Base-by-base conservation (phyloP, 2,113 vertebrate species). In the Macquaria australasica region DNA sequence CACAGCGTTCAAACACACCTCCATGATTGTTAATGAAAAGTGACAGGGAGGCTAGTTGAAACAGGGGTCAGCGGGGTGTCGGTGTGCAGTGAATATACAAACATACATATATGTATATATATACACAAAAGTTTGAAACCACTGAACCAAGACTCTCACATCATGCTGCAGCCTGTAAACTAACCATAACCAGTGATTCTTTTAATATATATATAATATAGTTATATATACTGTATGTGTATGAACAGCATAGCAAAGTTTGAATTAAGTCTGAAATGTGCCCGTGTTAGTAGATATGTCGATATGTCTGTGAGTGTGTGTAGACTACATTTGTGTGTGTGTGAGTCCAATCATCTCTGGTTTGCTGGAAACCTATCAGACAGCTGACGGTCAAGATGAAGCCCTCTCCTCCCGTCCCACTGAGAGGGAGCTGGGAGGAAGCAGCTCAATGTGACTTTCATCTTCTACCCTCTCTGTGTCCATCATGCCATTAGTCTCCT, bases 391-490 rank as follows among this genome's bases (percentile, higher is more conserved):
- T 67, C 34, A 43, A 41, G 62, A 67, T 67, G 50, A 53, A 28
- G 70, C 58, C 60, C 48, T 70, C 10, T 41, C 31, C 68, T 64
- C 31, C 0, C 31, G 60, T 45, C 70, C 79, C 25, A 18, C 66
- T n/a, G 77, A 70, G 66, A 23, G 9, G 31, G 39, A 56, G 64
- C 53, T 58, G 53, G 31, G 31, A 69, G 37, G 75, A 45, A 71
- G 70, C 58, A 1, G 70, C 45, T 73, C 71, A 74, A 43, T 58
- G 79, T 74, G 78, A 67, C 71, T 74, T 82, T 67, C 79, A 74
- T 48, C 51, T 11, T 41, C 67, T 25, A 15, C 6, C 21, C n/a
- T 25, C 79, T 48, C n/a, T 23, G n/a, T 7, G 34, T 37, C 66
- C 66, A 45, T 68, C 50, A 43, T 1, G 12, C 18, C 37, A 50